These are phyloP conservation scores for Anthonomus grandis DNA, from an alignment of 1,140 invertebrate species.

Conservation along the genomic window DNA sequence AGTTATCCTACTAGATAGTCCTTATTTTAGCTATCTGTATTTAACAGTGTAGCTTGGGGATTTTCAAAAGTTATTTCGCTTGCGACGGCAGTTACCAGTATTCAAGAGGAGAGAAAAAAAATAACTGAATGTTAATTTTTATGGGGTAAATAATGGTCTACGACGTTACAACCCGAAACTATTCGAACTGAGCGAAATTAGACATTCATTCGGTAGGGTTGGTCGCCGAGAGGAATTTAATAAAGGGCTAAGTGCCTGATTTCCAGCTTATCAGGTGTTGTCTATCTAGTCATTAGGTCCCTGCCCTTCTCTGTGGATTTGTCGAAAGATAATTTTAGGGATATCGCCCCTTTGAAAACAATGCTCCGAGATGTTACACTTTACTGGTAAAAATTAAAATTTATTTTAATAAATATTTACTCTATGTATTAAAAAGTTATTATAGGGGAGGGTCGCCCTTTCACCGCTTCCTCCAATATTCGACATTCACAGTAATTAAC, in stretches of 20 bases:
- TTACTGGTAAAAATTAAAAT: no score
- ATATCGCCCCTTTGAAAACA: no score
- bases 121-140: no score
- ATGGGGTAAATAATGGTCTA: no score
- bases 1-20: slow-evolving; percentile 40
- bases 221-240: slow-evolving; percentile 18
- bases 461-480: neutral
- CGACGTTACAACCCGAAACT: no score
- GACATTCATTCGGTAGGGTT: slow-evolving; percentile 10
- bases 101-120: neutral
- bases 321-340: slow-evolving; percentile 30
- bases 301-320: slow-evolving; percentile 28
- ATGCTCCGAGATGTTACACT: no score
- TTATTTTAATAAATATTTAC: no score
- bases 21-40: slow-evolving; percentile 47
- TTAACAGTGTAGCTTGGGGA: slow-evolving; percentile 41
- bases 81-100: neutral
- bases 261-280: slow-evolving; percentile 28
- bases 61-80: slow-evolving; percentile 33
- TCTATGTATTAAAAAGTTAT: no score
- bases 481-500: slow-evolving; percentile 23
- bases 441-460: no score
- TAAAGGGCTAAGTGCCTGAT: slow-evolving; percentile 21
- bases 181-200: no score
- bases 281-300: slow-evolving; percentile 27